Conservation (phyloP, 2,113 vertebrate genomes). For the Cyanoderma ruficeps region DNA sequence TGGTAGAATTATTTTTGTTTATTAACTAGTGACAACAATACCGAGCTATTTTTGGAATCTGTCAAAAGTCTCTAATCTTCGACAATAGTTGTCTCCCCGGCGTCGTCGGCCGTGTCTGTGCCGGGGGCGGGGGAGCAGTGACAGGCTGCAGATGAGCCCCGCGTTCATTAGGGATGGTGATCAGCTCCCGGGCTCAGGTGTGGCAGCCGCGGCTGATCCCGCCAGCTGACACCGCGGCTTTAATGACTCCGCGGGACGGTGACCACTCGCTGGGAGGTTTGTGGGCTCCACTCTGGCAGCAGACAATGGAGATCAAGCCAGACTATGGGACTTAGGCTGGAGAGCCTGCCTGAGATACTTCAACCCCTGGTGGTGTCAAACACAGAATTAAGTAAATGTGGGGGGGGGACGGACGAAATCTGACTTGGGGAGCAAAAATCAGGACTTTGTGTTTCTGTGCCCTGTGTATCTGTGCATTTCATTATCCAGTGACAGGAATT, state of each 20-base stretch:
- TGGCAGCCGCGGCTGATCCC: conserved; percentile 72
- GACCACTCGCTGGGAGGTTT: conserved; percentile 73
- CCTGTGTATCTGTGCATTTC: conserved; percentile 3
- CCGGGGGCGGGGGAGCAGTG: conserved; percentile 57
- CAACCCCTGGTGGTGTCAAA: conserved; percentile 69
- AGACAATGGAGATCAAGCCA: conserved; percentile 77
- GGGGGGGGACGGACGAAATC: background rate
- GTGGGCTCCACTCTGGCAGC: conserved; percentile 47
- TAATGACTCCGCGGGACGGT: conserved; percentile 76
- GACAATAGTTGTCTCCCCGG: conserved; percentile 57
- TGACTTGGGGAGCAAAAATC: conserved; percentile 22
- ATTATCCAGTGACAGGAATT: conserved; percentile 12
- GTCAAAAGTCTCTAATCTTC: conserved; percentile 70
- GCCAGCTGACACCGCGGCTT: conserved; percentile 73
- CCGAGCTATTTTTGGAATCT: conserved; percentile 32
- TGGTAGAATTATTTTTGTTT: background rate
- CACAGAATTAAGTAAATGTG: conserved; percentile 57
- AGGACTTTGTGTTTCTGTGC: background rate
- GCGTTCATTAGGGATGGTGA: conserved; percentile 78
- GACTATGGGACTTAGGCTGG: conserved; percentile 59
- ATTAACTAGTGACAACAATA: background rate
- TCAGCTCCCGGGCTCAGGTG: conserved; percentile 74
- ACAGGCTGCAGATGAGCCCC: conserved; percentile 78
- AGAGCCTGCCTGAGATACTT: conserved; percentile 66
- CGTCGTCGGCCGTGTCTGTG: conserved; percentile 54